These are phyloP conservation scores for Anolis apletophallus DNA, from an alignment of 2,797 vertebrate genomes.

Conservation along the genomic window DNA sequence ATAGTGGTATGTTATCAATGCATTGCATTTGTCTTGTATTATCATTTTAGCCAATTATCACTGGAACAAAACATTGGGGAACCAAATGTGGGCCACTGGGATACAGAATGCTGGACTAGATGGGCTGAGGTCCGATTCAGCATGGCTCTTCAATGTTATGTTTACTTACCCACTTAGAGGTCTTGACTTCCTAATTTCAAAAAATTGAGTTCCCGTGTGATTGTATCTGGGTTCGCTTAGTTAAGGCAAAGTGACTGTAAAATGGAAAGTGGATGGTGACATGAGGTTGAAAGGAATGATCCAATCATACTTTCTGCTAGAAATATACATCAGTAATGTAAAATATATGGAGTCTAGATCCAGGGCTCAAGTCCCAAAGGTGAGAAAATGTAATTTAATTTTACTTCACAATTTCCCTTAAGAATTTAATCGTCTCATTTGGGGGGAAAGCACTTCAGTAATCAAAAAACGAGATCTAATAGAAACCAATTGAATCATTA, in stretches of 20 bases:
- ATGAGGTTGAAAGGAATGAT: slow-evolving; percentile 19
- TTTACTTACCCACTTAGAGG: slow-evolving; percentile 92
- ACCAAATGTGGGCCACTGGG: too few relatives aligned
- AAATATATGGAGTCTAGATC: not conserved
- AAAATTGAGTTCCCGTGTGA: slow-evolving; percentile 98
- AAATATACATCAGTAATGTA: slow-evolving; percentile 34
- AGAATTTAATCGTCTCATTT: not conserved
- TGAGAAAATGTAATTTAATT: slow-evolving; percentile 34
- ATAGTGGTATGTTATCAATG: not conserved
- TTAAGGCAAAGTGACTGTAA: slow-evolving; percentile 69
- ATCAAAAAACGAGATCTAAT: not conserved
- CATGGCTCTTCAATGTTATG: too few relatives aligned
- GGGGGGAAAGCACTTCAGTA: not conserved
- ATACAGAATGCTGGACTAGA: too few relatives aligned
- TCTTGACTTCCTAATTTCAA: slow-evolving; percentile 95
- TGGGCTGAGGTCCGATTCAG: too few relatives aligned
- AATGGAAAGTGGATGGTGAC: slow-evolving; percentile 6
- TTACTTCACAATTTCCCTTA: slow-evolving; percentile 6
- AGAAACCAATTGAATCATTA: not conserved
- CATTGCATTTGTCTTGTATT: not conserved
- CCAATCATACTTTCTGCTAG: not conserved
- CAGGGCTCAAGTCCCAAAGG: not conserved
- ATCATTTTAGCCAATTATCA: not conserved
- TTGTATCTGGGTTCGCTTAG: slow-evolving; percentile 87
- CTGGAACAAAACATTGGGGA: not conserved